Percentiles rank a stretch among this genome's conserved stretches.
Evolutionary conservation across 2,113 vertebrate genomes (phyloP).

Genomic region (Seriola rivoliana): DNA sequence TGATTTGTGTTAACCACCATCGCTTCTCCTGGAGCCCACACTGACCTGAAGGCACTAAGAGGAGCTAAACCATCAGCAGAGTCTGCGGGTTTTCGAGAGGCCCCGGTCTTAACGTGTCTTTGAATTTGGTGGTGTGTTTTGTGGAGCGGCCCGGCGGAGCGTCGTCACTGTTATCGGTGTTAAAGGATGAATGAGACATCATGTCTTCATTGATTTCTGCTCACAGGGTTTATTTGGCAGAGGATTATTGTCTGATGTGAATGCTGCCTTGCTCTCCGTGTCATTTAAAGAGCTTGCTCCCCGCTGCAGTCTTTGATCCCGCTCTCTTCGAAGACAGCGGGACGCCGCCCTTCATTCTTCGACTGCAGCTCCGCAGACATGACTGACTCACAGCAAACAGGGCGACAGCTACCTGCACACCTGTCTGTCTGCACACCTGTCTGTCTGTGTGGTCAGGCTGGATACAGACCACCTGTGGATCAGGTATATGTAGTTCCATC

Average conservation of each 20-base stretch:
- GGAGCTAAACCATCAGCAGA: neutral
- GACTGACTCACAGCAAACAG: constrained; percentile 15
- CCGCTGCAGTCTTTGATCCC: constrained; percentile 19
- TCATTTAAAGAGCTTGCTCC: constrained; percentile 17
- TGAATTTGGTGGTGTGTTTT: neutral
- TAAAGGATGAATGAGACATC: constrained; percentile 6
- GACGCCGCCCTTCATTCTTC: constrained; percentile 8
- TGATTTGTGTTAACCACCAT: too few relatives aligned
- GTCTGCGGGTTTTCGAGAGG: neutral
- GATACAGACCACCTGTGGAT: too few relatives aligned
- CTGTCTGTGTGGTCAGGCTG: neutral
- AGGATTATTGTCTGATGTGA: constrained; percentile 26
- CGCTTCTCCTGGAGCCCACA: neutral
- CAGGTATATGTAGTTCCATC: too few relatives aligned
- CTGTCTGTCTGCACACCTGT: neutral
- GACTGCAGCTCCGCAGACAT: neutral
- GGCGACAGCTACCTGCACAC: neutral
- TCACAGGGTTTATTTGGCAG: constrained; percentile 26
- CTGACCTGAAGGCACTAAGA: neutral
- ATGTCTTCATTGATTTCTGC: constrained; percentile 22
- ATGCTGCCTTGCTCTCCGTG: neutral
- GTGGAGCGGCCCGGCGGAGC: neutral
- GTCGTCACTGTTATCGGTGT: neutral
- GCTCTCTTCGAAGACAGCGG: constrained; percentile 6
- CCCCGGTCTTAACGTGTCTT: neutral